Conservation (phyloP, 2,888 invertebrate species). For the Atherix ibis region DNA sequence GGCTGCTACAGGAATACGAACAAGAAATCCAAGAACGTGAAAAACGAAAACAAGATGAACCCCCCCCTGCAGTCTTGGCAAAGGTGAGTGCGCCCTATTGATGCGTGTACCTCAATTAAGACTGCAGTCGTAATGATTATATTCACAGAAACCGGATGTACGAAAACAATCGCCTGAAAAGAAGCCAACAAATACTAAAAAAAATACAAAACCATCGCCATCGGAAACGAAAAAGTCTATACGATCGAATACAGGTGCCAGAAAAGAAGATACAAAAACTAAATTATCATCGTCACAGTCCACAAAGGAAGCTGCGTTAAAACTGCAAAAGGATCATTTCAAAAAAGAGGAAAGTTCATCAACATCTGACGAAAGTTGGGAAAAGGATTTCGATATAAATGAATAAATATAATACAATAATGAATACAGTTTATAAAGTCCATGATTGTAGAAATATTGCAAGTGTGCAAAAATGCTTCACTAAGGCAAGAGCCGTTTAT, state of each 20-base stretch:
- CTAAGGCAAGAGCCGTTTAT: too few relatives aligned
- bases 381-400: constrained; percentile 40
- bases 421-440: too few relatives aligned
- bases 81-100: too few relatives aligned
- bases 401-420: too few relatives aligned
- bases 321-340: constrained; percentile 15
- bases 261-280: not conserved
- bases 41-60: constrained; percentile 12
- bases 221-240: constrained; percentile 3
- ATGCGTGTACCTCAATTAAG: too few relatives aligned
- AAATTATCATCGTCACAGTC: not conserved
- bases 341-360: constrained; percentile 19
- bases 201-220: constrained; percentile 6
- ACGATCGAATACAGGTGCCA: not conserved
- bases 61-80: too few relatives aligned
- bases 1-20: constrained; percentile 51
- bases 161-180: constrained; percentile 4
- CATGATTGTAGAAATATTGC: too few relatives aligned
- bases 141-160: not conserved
- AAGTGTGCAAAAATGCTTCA: too few relatives aligned
- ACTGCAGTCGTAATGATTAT: too few relatives aligned
- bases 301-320: constrained; percentile 8
- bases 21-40: constrained; percentile 35
- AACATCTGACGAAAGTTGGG: constrained; percentile 43
- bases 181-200: constrained; percentile 3